Evolutionary conservation across 2,113 vertebrate genomes (phyloP), one percentile per base, ranked within the genome.

Genomic region (Neofelis nebulosa): DNA sequence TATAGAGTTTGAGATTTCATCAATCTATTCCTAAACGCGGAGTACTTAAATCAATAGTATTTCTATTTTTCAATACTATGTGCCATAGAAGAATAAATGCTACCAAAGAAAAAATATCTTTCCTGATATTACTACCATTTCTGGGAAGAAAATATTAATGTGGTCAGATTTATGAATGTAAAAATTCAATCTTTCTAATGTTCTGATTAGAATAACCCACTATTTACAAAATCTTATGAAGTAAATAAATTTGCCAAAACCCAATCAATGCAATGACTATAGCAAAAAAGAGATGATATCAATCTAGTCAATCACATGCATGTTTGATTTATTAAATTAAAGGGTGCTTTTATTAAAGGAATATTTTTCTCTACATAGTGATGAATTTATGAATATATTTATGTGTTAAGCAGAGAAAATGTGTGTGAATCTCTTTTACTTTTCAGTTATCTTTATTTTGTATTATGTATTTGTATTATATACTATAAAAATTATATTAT

Each of bases 241-340:
- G 12, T 52, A 97, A 87, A 94, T 78, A 33, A 87, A 14, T 94
- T 85, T 95, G 27, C 79, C 83, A 86, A 87, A 96, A 81, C 18
- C 0, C 16, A 91, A 92, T 80, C 33, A 95, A 92, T 85, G 85
- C 29, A 73, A 2, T 91, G 15, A 95, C 9, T 68, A 85, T 45
- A 87, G 19, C 38, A 95, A 97, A 96, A 79, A 9, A 78, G 45
- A 71, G 10, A 79, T 52, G 50, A 57, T 84, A 88, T 65, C 38
- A 96, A 92, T 11, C 18, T 61, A 66, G 5, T 66, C 31, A 87
- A 80, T 57, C 27, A 89, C 14, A 15, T 31, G 48, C 2, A 36
- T 48, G 1, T 23, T 74, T 84, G 82, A 27, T 65, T 81, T 63
- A 73, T 74, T 86, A 81, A 83, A 66, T 57, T 57, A 31, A 74